phyloP scores from a whole-genome alignment of 2,113 vertebrate species.

The Athene noctua region DNA sequence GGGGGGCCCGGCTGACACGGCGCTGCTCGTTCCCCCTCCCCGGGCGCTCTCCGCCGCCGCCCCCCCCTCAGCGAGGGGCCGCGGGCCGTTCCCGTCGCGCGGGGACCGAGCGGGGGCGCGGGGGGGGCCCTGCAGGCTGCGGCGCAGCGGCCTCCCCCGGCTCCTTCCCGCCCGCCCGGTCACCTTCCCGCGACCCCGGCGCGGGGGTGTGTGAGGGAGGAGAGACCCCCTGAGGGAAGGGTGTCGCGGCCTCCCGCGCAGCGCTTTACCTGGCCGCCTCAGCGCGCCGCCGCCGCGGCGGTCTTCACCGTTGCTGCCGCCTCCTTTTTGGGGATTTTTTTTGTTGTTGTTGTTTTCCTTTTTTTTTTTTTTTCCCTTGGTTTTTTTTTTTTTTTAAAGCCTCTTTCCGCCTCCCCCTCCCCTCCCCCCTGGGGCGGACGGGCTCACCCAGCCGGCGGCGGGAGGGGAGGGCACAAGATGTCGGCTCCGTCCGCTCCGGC shows the following conservation, averaged over 20 bases:
- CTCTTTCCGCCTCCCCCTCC: slow-evolving; percentile 2
- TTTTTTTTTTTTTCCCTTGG: too few species aligned
- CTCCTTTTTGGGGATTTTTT: background rate
- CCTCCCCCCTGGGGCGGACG: slow-evolving; percentile 40
- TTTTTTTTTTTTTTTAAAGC: background rate
- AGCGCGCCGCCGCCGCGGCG: slow-evolving; percentile 20
- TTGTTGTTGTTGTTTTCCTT: background rate
- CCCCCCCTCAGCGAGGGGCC: background rate
- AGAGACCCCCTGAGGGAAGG: slow-evolving; percentile 5
- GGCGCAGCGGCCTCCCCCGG: background rate
- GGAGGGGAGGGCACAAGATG: slow-evolving; percentile 49
- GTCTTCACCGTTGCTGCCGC: background rate
- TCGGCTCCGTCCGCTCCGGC: slow-evolving; percentile 64
- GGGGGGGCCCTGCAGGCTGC: background rate
- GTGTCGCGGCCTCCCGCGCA: slow-evolving; percentile 4
- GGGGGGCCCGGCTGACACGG: slow-evolving; percentile 43
- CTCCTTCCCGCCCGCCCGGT: slow-evolving; percentile 18
- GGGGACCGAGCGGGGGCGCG: background rate
- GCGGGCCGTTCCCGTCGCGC: background rate
- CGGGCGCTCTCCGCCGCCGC: background rate
- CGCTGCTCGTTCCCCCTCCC: background rate
- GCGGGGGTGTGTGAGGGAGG: background rate
- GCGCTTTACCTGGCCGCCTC: slow-evolving; percentile 44
- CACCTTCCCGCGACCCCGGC: slow-evolving; percentile 35
- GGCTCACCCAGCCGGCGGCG: slow-evolving; percentile 34